Base-by-base conservation (phyloP, 2,888 invertebrate genomes). In the Cosmorhoe ocellata region DNA sequence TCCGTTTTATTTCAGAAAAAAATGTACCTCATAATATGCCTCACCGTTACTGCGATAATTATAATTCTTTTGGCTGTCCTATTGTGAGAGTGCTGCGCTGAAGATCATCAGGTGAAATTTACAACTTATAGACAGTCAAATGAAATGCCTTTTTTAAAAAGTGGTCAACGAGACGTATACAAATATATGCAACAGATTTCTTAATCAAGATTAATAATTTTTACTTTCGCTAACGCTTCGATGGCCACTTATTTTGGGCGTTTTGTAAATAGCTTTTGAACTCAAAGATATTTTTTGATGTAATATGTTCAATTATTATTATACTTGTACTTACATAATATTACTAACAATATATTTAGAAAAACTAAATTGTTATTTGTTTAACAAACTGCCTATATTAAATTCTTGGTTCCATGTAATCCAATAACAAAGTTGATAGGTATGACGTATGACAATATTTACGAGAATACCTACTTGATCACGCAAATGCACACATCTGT, bases 1-100 rank as follows among this genome's bases (percentile, higher is more conserved):
- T 44, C 79, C 90, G 91, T 93, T 81, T 91, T 88, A 91, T 95
- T 93, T 82, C 95, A 96, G 95, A 96, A 95, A 95, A 94, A 94
- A 93, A 94, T 96, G 93, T 93, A 95, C 93, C 95, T 95, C 93
- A 92, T 94, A 89, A 93, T 95, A 92, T 95, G 96, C 94, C 48
- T 53, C 43, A 31, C 40, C 34, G 44, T 48, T 36, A 53, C 53
- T 43, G 48, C 48, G 13, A 24, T 53, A 32, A 24, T 53, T 33
- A 49, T 53, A 41, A 53, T 53, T 33, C 34, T 41, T 1, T 44
- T 48, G 44, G 44, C 44, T 32, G 44, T 44, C 36, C 27, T 33
- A 28, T 52, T 52, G 38, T 52, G 44, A 44, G 47, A 22, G 12
- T 9, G 14, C 31, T 36, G 22, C 53, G 26, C 24, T 44, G 40